Evolutionary conservation across 2,113 vertebrate genomes (phyloP).

Genomic region (Macaca nemestrina): DNA sequence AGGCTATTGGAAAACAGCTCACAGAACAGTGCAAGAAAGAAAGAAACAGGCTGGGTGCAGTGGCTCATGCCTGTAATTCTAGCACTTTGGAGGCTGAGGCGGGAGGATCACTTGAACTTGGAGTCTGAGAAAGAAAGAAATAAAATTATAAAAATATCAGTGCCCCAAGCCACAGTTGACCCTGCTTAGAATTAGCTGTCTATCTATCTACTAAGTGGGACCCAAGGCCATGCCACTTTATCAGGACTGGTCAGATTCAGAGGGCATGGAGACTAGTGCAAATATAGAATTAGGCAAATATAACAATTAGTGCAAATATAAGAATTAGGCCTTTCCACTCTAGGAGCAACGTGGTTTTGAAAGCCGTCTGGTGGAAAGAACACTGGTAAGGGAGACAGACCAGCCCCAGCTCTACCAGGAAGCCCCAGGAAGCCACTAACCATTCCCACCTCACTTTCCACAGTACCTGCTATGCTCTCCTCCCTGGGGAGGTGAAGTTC

Average conservation of each 20-base stretch:
- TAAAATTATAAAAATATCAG: not conserved
- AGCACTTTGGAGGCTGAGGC: not conserved
- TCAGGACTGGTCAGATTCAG: not conserved
- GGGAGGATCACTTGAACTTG: not conserved
- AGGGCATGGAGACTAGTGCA: not conserved
- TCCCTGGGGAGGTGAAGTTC: not conserved
- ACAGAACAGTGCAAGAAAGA: not conserved
- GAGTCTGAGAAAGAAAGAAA: not conserved
- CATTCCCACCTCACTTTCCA: not conserved
- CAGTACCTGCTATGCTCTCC: not conserved
- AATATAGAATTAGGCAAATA: too few species aligned
- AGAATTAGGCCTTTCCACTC: not conserved
- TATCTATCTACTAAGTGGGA: not conserved
- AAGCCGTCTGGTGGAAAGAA: not conserved
- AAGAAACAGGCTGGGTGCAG: not conserved
- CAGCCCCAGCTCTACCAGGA: not conserved
- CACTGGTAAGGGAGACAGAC: not conserved
- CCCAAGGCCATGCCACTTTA: not conserved
- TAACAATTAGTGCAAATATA: not conserved
- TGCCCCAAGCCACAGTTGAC: not conserved
- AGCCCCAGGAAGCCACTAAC: not conserved
- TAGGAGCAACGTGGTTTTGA: not conserved
- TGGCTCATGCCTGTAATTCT: not conserved
- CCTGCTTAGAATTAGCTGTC: not conserved
- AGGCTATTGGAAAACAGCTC: not conserved